Evolutionary conservation across 2,888 invertebrate genomes (phyloP), one percentile per base, ranked within the genome.

Genomic region (Schrankia costaestrigalis): DNA sequence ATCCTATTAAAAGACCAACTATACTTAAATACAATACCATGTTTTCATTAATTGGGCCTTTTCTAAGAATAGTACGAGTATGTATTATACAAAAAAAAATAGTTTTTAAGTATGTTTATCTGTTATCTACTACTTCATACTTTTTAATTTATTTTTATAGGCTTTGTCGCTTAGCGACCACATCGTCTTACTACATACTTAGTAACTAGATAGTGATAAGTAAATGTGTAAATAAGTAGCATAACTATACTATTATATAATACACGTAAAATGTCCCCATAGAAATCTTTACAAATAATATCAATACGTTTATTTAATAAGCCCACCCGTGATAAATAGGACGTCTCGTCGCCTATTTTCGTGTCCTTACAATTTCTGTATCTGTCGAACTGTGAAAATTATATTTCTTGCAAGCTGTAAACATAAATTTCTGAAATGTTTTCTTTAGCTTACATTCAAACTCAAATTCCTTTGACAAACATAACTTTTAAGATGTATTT

Each of bases 311-410:
- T 40, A 50, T n/a, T n/a, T 56, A 62, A 46, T 46, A 53, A 51
- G 48, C 42, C 41, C 41, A 46, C 44, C 51, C 42, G 41, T 51
- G 54, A 64, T 49, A 54, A 64, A 65, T 56, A 42, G 35, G 28
- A 26, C 14, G 26, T n/a, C n/a, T n/a, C n/a, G n/a, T 41, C 45
- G 35, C 26, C 37, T 22, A 33, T 50, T 59, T 56, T 47, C 51
- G 41, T 51, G 53, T 37, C 39, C 49, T 44, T 46, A 35, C 46
- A 46, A n/a, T 51, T 60, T 61, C 55, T 56, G 48, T 60, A 52
- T 40, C 47, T 47, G 49, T 59, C 48, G 51, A 51, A 57, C 62
- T 53, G 53, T 35, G 50, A 56, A 62, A 56, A 62, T 65, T 49
- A 53, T 50, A 59, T 56, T 55, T 44, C 32, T n/a, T 32, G 32